Base-by-base conservation (phyloP, 2,113 vertebrate genomes). In the Amphiprion percula region DNA sequence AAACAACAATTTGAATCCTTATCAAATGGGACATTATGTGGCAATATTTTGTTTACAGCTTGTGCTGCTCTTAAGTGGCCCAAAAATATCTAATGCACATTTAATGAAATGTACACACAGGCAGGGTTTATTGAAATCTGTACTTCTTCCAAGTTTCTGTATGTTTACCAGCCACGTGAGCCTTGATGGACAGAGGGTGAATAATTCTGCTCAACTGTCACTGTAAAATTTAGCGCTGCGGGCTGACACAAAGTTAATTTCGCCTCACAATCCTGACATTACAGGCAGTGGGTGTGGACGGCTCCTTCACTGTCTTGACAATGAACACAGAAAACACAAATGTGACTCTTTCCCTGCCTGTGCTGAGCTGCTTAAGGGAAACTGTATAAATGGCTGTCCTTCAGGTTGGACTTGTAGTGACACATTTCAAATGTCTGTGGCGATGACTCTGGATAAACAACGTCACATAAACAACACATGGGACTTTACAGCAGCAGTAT, bases 361-460 rank as follows among this genome's bases (percentile, higher is more conserved):
- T 16, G 23, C 46, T 4, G 0, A 10, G 49, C 10, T 10, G 21
- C 41, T 53, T 7, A 14, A 16, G 8, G 19, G 23, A 53, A 55
- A 41, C 28, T 28, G 21, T 16, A 15, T 28, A 28, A 54, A 54
- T 54, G 24, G 67, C 63, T 55, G 65, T 68, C 54, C 9, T 44
- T 66, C 87, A 84, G 80, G 78, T 87, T 37, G 55, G 74, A 78
- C 88, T 64, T 65, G 78, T 79, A 66, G 30, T 26, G 28, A 72
- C 47, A 41, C 65, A 67, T 77, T 77, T 78, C 10, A 50, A 55
- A 21, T 44, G 39, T 3, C 15, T 46, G 8, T 6, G 21, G 53
- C 5, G 14, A 2, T 7, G 17, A 74, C 50, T 77, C 4, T 44
- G 19, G 23, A 72, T 58, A 56, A 39, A 28, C 15, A 49, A 26